Conservation (phyloP, 2,888 invertebrate genomes). For the Parnassius apollo region DNA sequence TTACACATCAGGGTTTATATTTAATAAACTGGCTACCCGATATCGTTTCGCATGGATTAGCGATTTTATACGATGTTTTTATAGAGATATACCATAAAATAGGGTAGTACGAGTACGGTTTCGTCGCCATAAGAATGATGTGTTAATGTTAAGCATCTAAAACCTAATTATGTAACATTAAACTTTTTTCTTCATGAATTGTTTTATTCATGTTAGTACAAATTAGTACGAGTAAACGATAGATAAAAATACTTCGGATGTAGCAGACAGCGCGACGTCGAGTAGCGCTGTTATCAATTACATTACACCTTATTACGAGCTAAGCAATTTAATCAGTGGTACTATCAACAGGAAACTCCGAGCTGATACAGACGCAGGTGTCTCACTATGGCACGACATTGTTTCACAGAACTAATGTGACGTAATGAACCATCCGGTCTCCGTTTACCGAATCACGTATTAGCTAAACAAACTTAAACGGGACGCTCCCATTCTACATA, state of each 20-base stretch:
- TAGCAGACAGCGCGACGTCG: conserved; percentile 26
- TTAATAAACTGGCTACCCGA: too few relatives aligned
- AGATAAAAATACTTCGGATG: not conserved
- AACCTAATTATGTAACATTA: too few relatives aligned
- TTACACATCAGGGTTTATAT: too few relatives aligned
- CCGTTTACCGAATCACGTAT: conserved; percentile 26
- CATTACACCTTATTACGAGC: conserved; percentile 16
- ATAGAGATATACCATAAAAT: too few relatives aligned
- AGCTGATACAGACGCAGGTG: conserved; percentile 59
- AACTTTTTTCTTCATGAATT: too few relatives aligned
- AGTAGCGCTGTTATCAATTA: conserved; percentile 17
- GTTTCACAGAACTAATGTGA: conserved; percentile 54
- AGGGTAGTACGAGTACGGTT: too few relatives aligned
- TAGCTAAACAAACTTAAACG: conserved; percentile 13
- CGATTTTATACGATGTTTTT: too few relatives aligned
- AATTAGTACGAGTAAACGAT: too few relatives aligned
- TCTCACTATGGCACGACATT: conserved; percentile 36
- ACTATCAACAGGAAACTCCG: conserved; percentile 60
- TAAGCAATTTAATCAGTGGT: conserved; percentile 18
- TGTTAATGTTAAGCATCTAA: too few relatives aligned
- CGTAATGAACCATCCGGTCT: conserved; percentile 46
- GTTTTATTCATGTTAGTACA: too few relatives aligned
- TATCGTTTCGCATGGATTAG: too few relatives aligned
- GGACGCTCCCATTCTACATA: conserved; percentile 17
- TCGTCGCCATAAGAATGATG: too few relatives aligned